phyloP scores from a whole-genome alignment of 2,113 vertebrate genomes.

The Oostethus manadensis region DNA sequence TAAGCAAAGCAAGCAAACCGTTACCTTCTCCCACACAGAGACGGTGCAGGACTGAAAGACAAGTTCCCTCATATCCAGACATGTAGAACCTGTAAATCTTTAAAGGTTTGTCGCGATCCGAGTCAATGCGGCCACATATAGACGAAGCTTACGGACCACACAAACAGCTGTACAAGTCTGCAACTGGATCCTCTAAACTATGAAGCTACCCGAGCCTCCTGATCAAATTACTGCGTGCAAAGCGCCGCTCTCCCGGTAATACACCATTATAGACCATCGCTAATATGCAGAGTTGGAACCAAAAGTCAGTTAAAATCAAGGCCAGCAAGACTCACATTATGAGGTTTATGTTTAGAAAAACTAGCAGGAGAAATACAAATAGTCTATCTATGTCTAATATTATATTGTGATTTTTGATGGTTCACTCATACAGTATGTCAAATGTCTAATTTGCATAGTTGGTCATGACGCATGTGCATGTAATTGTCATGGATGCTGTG shows the following conservation, averaged over 20 bases:
- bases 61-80: slow-evolving; percentile 72
- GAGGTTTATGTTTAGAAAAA: background rate
- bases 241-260: slow-evolving; percentile 39
- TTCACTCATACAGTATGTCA: slow-evolving; percentile 1
- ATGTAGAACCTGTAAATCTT: slow-evolving; percentile 4
- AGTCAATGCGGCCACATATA: slow-evolving; percentile 1
- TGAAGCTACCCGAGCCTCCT: slow-evolving; percentile 48
- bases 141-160: slow-evolving; percentile 17
- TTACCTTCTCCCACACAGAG: slow-evolving; percentile 77
- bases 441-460: no score
- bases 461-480: no score
- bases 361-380: background rate
- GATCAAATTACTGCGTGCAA: slow-evolving; percentile 58
- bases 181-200: slow-evolving; percentile 61
- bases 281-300: background rate
- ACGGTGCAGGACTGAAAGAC: slow-evolving; percentile 68
- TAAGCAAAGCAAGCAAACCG: no score
- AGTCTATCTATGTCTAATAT: background rate
- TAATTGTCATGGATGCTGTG: no score
- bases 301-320: slow-evolving; percentile 36
- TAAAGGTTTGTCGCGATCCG: slow-evolving; percentile 10
- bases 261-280: slow-evolving; percentile 21
- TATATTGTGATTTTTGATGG: no score
- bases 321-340: slow-evolving; percentile 6
- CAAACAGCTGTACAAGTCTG: slow-evolving; percentile 40